Evolutionary conservation across 1,140 invertebrate species (phyloP), one percentile per base, ranked within the genome.

Genomic region (Melitaea cinxia): DNA sequence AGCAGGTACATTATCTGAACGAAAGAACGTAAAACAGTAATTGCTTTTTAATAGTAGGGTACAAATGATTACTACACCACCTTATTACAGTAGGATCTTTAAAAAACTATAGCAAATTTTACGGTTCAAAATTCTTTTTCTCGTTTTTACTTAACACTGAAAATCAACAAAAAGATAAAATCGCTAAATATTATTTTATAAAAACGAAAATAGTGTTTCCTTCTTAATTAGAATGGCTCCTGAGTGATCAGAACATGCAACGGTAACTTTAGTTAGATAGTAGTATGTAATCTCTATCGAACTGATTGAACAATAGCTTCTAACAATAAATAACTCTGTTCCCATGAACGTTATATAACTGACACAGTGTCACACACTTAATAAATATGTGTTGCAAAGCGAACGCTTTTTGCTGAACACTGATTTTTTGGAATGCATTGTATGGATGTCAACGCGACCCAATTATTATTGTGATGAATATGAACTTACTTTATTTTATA

Each of bases 351-450:
- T 56, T 56, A 56, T 45, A 56, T 56, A 39, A 56, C 4, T 24
- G 54, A 42, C 35, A 42, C 54, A 23, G 53, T 26, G 23, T 56
- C 54, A 42, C 54, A 21, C 54, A 56, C 54, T 56, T 56, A 56
- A 56, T 56, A 56, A 42, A 54, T 37, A 57, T 54, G 35, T 35
- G 37, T 62, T 59, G 45, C 42, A 33, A 49, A 15, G 42, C 42
- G 19, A 12, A 10, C 42, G 23, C 17, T 60, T 60, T 60, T 50
- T 50, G 45, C 37, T 62, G 37, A 65, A 21, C 35, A 21, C 42
- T 21, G 28, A 49, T 28, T 65, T 65, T 65, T 65, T 57, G 62
- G 54, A 57, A 35, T 39, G 15, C 62, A 65, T 65, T 65, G 54
- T 57, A 23, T 62, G 24, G 21, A 33, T 60, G 58, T 52, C 47